phyloP scores from a whole-genome alignment of 2,113 vertebrate species.

The Ovis canadensis region DNA sequence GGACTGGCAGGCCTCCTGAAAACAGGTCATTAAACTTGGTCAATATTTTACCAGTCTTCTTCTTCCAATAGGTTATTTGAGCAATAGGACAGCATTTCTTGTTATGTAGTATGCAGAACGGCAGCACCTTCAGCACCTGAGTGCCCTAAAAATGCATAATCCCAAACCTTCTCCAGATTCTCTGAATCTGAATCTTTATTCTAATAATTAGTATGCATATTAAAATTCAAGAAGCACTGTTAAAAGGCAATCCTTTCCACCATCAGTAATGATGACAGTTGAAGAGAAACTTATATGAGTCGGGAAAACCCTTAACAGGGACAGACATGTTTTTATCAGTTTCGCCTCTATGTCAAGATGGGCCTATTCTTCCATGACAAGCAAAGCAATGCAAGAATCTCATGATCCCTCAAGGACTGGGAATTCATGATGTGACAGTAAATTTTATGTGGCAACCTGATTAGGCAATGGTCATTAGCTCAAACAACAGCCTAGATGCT shows the following conservation, averaged over 20 bases:
- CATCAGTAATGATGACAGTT: neutral
- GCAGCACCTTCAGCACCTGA: neutral
- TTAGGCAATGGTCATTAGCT: neutral
- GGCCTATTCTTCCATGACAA: neutral
- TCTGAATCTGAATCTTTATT: neutral
- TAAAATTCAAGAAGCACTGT: neutral
- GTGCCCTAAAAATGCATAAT: neutral
- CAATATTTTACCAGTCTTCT: neutral
- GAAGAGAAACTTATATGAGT: neutral
- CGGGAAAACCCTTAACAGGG: neutral
- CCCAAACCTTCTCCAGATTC: neutral
- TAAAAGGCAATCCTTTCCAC: neutral
- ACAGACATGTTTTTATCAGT: neutral
- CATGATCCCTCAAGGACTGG: neutral
- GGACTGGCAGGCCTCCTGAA: neutral
- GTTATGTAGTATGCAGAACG: rapidly evolving
- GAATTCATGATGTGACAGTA: neutral
- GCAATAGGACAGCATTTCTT: neutral
- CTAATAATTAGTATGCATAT: neutral
- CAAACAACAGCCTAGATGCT: neutral
- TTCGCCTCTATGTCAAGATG: neutral
- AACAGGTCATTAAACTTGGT: neutral
- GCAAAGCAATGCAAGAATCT: neutral
- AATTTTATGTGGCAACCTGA: neutral
- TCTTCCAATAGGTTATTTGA: neutral